Evolutionary conservation across 2,888 invertebrate genomes (phyloP), one percentile per base, ranked within the genome.

Genomic region (Platynereis dumerilii): DNA sequence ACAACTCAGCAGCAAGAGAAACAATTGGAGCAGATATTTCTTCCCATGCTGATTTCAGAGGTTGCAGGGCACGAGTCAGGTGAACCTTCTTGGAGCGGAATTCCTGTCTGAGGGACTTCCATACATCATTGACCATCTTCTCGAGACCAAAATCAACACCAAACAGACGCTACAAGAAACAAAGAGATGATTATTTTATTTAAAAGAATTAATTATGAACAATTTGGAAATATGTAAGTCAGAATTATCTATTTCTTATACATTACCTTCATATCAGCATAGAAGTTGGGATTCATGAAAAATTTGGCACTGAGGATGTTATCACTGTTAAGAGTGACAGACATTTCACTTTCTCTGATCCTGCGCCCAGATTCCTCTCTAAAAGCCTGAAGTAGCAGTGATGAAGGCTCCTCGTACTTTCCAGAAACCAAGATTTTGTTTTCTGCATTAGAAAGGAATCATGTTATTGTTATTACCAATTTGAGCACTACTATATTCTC

Each of bases 211-310:
- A n/a, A n/a, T n/a, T n/a, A n/a, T n/a, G n/a, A n/a, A n/a, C n/a
- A n/a, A n/a, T n/a, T n/a, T n/a, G n/a, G n/a, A n/a, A n/a, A n/a
- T n/a, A n/a, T n/a, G n/a, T n/a, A n/a, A n/a, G n/a, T n/a, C n/a
- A n/a, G n/a, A n/a, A n/a, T n/a, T n/a, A n/a, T n/a, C n/a, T n/a
- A n/a, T n/a, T n/a, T n/a, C n/a, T n/a, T n/a, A n/a, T n/a, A n/a
- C n/a, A 5, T n/a, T 57, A 62, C 62, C 62, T 56, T 27, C 12
- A 57, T 56, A 12, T 62, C 62, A 15, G 12, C 10, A 17, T 29
- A 10, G 20, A 71, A 34, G 15, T 39, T 34, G 7, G 71, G 67
- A 26, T 67, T 68, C 55, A 64, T 20, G 66, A 44, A 67, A 20
- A 59, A 44, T 15, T 63, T 20, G 27, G 62, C 65, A n/a, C 52